These are phyloP conservation scores for Drosophila neocordata DNA, from an alignment of 1,140 invertebrate species.

Conservation along the genomic window DNA sequence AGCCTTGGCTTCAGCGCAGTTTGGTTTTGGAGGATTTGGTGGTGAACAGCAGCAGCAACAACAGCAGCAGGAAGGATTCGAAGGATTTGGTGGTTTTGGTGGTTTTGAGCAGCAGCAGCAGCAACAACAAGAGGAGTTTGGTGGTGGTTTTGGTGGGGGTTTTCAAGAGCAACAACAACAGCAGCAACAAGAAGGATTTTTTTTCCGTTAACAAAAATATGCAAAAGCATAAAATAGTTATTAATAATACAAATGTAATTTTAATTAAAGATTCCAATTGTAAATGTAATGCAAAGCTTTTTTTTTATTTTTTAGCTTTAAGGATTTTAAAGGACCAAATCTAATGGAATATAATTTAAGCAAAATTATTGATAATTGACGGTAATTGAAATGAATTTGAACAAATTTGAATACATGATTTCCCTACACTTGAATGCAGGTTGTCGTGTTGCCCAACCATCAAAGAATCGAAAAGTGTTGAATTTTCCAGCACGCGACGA, in stretches of 20 bases:
- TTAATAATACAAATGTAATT: too few species aligned
- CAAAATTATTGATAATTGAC: conserved; percentile 79
- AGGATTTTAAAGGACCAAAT: conserved; percentile 35
- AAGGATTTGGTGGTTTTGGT: background rate
- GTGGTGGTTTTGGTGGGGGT: conserved; percentile 1
- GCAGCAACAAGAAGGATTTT: background rate
- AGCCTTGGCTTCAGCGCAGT: background rate
- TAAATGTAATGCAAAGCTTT: too few species aligned
- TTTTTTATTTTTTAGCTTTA: conserved; percentile 30
- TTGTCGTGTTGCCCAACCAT: conserved; percentile 68
- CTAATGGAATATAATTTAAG: conserved; percentile 75
- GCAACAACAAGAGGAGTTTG: background rate
- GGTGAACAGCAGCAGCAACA: background rate
- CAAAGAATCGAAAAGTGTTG: conserved; percentile 65
- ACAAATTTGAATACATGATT: conserved; percentile 71
- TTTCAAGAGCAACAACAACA: background rate
- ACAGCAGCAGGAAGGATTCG: background rate
- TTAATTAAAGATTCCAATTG: too few species aligned
- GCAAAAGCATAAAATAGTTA: too few species aligned
- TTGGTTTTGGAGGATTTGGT: background rate
- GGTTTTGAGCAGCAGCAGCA: conserved; percentile 2
- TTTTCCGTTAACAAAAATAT: background rate
- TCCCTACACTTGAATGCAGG: conserved; percentile 15
- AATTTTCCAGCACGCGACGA: conserved; percentile 63
- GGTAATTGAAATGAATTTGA: conserved; percentile 79